Evolutionary conservation across 2,797 vertebrate genomes (phyloP), one percentile per base, ranked within the genome.

Genomic region (Typhlichthys eigenmanni): DNA sequence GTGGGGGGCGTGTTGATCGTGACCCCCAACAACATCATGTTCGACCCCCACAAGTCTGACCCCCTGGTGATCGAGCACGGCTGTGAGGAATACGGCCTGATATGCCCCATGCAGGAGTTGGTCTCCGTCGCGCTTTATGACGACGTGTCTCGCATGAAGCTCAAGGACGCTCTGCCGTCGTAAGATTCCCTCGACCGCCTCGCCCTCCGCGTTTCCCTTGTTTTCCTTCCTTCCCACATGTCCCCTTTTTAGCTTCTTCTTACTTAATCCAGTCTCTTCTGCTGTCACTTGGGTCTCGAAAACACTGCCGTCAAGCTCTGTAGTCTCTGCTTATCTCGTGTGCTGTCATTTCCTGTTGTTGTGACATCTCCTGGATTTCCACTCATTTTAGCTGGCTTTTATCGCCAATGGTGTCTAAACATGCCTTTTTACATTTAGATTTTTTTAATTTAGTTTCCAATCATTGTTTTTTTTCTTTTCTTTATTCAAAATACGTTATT

Each of bases 1-100:
- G 98, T 99, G 8, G 97, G 97, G 14, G 98, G 98, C 0, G 97
- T 99, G 69, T 95, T 99, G 92, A 97, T 99, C n/a, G 96, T 99
- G 72, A 99, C 98, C 0, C 98, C 98, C 53, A 99, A 99, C 88
- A 99, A 97, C 86, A 97, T 99, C 85, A 99, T 99, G 97, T 99
- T 99, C 64, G 98, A 99, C 88, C 98, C 98, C 4, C 96, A 99
- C 84, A 99, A 99, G 73, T 98, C 97, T 0, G 97, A 99, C 87
- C 96, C 98, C 3, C 85, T 99, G 86, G 97, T 99, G 51, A 98
- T 99, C 60, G 98, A 99, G 84, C 95, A 98, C 16, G 98, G 98
- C 58, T 99, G 97, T 68, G 97, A 99, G 87, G 97, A 98, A 71
- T 99, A 99, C 2, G 98, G 98, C 47, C 95, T 99, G 51, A 96